Percentiles rank a stretch among this genome's conserved stretches.
These are phyloP conservation scores for Halichondria panicea DNA, from an alignment of 37 sponge, comb jelly and placozoan genomes.

Conservation along the genomic window DNA sequence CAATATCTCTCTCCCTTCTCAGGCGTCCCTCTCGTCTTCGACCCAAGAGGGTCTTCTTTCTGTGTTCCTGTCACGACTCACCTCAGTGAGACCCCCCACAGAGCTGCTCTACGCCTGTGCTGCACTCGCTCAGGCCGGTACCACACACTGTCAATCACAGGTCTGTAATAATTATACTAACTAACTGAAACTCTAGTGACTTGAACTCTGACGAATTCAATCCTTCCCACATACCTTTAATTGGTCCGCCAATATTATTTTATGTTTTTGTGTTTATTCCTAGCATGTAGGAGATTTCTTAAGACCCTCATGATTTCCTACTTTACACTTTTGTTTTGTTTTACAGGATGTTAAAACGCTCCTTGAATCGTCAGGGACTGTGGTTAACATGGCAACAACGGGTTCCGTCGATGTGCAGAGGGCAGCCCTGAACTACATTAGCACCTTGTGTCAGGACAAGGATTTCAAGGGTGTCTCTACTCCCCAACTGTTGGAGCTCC, in stretches of 20 bases:
- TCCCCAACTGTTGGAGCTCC: neutral
- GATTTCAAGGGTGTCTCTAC: too few species aligned
- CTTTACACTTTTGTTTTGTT: neutral
- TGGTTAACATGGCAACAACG: conserved; percentile 3
- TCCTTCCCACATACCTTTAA: too few species aligned
- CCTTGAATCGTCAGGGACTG: too few species aligned
- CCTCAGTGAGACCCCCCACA: conserved; percentile 6
- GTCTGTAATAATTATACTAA: too few species aligned
- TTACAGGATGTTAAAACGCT: neutral
- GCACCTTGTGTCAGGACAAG: neutral
- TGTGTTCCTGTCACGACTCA: neutral
- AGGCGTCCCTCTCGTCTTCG: neutral
- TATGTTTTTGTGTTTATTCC: too few species aligned
- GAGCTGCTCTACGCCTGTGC: conserved; percentile 51
- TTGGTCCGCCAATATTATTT: too few species aligned
- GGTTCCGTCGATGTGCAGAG: conserved; percentile 8
- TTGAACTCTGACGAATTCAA: too few species aligned
- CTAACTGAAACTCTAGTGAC: too few species aligned
- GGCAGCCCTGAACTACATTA: conserved; percentile 31
- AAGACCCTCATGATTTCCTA: neutral
- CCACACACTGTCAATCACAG: neutral
- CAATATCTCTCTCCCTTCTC: too few species aligned
- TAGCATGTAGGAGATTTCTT: too few species aligned
- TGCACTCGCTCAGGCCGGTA: conserved; percentile 12
- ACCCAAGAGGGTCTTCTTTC: conserved; percentile 2